Conservation (phyloP, 2,797 vertebrate species). For the Acanthornis magna region DNA sequence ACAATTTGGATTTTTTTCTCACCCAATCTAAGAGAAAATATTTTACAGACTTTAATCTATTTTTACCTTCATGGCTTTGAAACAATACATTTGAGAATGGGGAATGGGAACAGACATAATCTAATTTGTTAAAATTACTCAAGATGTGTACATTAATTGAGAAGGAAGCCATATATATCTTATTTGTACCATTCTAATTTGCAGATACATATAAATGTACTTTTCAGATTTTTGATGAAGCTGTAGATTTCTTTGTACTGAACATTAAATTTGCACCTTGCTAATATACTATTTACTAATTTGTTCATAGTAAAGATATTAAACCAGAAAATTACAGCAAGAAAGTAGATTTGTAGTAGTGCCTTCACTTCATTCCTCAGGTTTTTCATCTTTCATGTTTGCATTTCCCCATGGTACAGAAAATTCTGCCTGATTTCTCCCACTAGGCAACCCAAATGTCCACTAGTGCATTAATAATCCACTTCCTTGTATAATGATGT, state of each 20-base stretch:
- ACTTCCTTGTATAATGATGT: not conserved
- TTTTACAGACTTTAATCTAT: conserved; percentile 27
- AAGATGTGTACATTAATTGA: conserved; percentile 33
- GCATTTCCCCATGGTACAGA: not conserved
- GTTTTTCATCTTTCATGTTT: not conserved
- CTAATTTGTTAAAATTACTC: not conserved
- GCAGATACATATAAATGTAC: not conserved
- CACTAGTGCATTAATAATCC: not conserved
- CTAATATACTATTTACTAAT: not conserved
- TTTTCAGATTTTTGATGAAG: conserved; percentile 43
- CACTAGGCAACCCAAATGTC: not conserved
- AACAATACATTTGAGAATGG: not conserved
- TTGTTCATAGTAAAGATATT: not conserved
- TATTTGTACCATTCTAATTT: not conserved
- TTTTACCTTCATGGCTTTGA: conserved; percentile 14
- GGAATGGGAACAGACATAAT: not conserved
- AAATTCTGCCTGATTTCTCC: not conserved
- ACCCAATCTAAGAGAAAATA: not conserved
- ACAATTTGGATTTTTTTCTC: not conserved
- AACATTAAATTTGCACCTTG: not conserved
- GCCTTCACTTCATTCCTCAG: not conserved
- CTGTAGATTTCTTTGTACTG: not conserved
- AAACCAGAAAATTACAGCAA: not conserved
- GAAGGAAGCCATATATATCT: not conserved
- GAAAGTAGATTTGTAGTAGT: not conserved